phyloP scores from a whole-genome alignment of 2,888 invertebrate species.

The Drosophila longiperda region DNA sequence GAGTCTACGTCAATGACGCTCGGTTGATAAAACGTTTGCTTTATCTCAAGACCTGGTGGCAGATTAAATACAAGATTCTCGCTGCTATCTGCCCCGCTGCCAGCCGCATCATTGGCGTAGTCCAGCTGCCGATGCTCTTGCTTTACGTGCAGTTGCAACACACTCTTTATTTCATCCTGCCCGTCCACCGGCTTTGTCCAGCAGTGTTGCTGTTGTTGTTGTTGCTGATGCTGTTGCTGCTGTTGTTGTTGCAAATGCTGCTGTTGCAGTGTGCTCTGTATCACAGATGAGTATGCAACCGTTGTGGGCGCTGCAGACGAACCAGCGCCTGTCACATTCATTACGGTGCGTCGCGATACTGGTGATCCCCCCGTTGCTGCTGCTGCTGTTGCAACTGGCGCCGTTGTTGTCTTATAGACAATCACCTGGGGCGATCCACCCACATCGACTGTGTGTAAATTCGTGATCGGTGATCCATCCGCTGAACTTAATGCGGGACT shows the following conservation, averaged over 20 bases:
- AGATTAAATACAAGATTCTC: constrained; percentile 83
- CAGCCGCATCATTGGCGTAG: constrained; percentile 62
- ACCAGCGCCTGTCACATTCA: constrained; percentile 77
- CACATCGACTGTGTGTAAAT: constrained; percentile 76
- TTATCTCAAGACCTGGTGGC: constrained; percentile 82
- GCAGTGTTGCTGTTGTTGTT: constrained; percentile 70
- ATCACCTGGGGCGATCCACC: constrained; percentile 80
- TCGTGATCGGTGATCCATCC: constrained; percentile 81
- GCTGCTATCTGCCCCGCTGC: constrained; percentile 64
- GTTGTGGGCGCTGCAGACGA: constrained; percentile 83
- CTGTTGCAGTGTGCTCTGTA: constrained; percentile 86
- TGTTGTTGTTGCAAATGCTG: constrained; percentile 73
- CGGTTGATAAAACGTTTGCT: constrained; percentile 79
- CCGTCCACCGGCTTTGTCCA: constrained; percentile 80
- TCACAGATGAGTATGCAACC: constrained; percentile 93
- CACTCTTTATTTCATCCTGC: constrained; percentile 81
- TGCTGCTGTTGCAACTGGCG: constrained; percentile 48
- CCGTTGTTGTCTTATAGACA: constrained; percentile 81
- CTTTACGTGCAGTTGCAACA: constrained; percentile 81
- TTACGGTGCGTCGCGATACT: constrained; percentile 74
- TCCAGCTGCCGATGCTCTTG: constrained; percentile 82
- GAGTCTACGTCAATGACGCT: constrained; percentile 53
- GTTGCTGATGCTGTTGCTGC: constrained; percentile 54
- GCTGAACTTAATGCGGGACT: constrained; percentile 87
- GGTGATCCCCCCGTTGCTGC: constrained; percentile 73